Percentiles rank a stretch among this genome's conserved stretches.
phyloP scores from a whole-genome alignment of 2,113 vertebrate species.

The Amazona guildingii region DNA sequence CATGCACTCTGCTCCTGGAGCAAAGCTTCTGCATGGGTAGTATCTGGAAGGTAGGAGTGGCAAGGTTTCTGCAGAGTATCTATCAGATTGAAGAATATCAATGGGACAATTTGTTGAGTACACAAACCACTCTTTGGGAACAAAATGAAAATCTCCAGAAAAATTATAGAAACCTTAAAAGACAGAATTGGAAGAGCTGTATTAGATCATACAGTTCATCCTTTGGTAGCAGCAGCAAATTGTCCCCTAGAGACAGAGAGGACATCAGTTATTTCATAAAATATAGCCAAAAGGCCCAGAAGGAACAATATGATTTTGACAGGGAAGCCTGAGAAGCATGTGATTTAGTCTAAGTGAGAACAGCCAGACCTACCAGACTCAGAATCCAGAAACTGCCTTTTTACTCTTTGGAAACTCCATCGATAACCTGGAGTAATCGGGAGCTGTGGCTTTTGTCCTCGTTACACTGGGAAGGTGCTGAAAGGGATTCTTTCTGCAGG shows the following conservation, averaged over 20 bases:
- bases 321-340: not conserved
- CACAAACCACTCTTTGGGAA: not conserved
- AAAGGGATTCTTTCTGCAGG: not conserved
- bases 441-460: not conserved
- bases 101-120: not conserved
- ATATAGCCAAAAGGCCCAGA: conserved; percentile 5
- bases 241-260: not conserved
- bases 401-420: not conserved
- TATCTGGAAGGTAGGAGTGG: not conserved
- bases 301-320: not conserved
- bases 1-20: not conserved
- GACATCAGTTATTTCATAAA: conserved; percentile 29
- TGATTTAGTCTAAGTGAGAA: conserved; percentile 6
- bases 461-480: not conserved
- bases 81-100: not conserved
- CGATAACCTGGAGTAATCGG: not conserved
- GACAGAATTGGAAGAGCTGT: not conserved
- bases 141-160: not conserved
- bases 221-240: conserved; percentile 13
- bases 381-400: not conserved
- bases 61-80: not conserved
- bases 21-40: not conserved
- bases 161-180: not conserved
- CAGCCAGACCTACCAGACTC: not conserved
- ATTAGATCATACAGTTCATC: conserved; percentile 3